Conservation (phyloP, 2,888 invertebrate species). For the Boloria selene region DNA sequence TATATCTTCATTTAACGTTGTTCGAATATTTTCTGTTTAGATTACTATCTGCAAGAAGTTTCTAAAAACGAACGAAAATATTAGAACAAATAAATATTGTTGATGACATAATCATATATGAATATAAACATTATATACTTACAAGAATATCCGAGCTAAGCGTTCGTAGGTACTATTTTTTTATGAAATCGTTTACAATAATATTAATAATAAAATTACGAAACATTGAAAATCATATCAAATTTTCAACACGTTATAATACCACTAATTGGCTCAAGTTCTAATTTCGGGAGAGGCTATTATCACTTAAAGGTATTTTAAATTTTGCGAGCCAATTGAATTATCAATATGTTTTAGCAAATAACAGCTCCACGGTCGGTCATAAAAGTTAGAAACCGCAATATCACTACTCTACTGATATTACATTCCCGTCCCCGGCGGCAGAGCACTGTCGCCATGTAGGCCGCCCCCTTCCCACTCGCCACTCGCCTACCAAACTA, state of each 20-base stretch:
- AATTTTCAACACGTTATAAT: conserved; percentile 8
- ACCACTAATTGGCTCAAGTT: conserved; percentile 25
- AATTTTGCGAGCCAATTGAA: conserved; percentile 37
- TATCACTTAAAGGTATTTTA: conserved; percentile 32
- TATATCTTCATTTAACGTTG: too few species aligned
- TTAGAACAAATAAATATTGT: too few species aligned
- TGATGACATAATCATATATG: too few species aligned
- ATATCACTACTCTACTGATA: conserved; percentile 76
- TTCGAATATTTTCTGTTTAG: too few species aligned
- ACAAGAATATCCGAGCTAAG: too few species aligned
- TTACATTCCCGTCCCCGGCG: conserved; percentile 66
- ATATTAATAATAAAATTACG: too few species aligned
- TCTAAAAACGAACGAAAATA: too few species aligned
- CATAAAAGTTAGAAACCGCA: conserved; percentile 72
- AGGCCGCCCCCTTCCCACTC: conserved; percentile 55
- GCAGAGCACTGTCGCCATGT: conserved; percentile 62
- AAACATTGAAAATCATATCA: not conserved
- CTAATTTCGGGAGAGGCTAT: conserved; percentile 28
- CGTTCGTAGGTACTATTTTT: not conserved
- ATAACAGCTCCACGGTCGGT: conserved; percentile 55
- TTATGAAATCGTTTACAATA: not conserved
- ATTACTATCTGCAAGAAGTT: too few species aligned
- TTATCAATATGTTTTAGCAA: conserved; percentile 48
- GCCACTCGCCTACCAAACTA: conserved; percentile 48
- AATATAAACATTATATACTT: too few species aligned